Evolutionary conservation across 1,140 invertebrate species (phyloP).

Genomic region (Drosophila pseudoananassae): DNA sequence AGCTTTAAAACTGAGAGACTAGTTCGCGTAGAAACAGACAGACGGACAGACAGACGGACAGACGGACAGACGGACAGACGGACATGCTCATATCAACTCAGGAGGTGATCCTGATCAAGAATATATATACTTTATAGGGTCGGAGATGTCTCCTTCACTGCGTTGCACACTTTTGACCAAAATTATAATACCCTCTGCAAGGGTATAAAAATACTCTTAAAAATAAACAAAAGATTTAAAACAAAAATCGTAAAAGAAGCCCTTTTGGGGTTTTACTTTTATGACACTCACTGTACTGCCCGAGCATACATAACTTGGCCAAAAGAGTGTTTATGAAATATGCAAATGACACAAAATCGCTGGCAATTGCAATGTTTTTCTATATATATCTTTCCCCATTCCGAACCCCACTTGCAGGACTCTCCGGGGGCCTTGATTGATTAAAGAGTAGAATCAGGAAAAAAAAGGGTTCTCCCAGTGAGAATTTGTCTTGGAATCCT

Average conservation of each 20-base stretch:
- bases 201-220: neutral
- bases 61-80: too few species aligned
- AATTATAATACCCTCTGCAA: too few species aligned
- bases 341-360: constrained; percentile 60
- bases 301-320: too few species aligned
- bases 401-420: neutral
- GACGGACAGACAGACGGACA: too few species aligned
- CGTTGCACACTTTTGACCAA: too few species aligned
- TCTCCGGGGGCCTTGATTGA: constrained; percentile 11
- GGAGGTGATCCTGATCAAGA: too few species aligned
- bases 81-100: too few species aligned
- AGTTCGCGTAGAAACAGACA: too few species aligned
- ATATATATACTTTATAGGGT: too few species aligned
- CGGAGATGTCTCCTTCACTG: too few species aligned
- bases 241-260: neutral
- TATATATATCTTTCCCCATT: neutral
- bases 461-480: neutral
- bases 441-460: neutral
- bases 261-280: neutral
- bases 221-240: too few species aligned
- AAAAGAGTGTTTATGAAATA: constrained; percentile 53
- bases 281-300: constrained; percentile 17
- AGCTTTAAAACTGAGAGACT: too few species aligned
- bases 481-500: constrained; percentile 30
- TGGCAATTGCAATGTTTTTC: constrained; percentile 10